Percentiles rank a stretch among this genome's conserved stretches.
Conservation (phyloP, 1,140 invertebrate species). For the Rhizoglyphus robini region DNA sequence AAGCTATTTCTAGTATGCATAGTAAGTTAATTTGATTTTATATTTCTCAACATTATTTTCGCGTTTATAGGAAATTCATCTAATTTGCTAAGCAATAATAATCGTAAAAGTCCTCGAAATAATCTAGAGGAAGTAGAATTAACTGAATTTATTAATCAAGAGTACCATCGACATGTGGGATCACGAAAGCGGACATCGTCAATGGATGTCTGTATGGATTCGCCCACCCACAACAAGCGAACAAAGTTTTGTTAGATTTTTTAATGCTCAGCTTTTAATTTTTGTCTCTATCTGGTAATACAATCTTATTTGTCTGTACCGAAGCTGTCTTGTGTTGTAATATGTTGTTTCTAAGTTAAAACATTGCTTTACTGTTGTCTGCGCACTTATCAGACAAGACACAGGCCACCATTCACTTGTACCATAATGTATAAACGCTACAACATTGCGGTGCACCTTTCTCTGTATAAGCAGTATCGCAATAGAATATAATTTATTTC, state of each 20-base stretch:
- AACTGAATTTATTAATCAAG: constrained; percentile 58
- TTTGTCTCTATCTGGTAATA: no score
- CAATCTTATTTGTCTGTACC: no score
- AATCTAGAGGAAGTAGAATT: constrained; percentile 50
- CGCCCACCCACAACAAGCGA: constrained; percentile 47
- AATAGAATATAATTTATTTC: no score
- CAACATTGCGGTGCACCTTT: no score
- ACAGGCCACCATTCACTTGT: no score
- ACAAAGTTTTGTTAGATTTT: constrained; percentile 24
- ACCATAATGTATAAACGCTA: constrained; percentile 5
- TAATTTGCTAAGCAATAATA: not conserved
- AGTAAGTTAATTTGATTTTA: not conserved
- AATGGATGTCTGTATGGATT: constrained; percentile 50
- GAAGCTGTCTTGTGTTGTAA: no score
- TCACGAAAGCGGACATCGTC: constrained; percentile 45
- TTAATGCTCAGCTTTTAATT: no score
- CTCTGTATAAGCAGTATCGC: no score
- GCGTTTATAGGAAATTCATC: constrained; percentile 2
- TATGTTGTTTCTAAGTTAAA: no score
- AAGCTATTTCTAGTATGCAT: constrained; percentile 54
- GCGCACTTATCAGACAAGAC: no score
- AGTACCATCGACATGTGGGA: constrained; percentile 53
- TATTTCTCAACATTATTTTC: constrained; percentile 3
- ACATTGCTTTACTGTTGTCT: no score
- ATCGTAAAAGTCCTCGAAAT: not conserved